Conservation (phyloP, 2,888 invertebrate species). For the Platerodrilus igneus region DNA sequence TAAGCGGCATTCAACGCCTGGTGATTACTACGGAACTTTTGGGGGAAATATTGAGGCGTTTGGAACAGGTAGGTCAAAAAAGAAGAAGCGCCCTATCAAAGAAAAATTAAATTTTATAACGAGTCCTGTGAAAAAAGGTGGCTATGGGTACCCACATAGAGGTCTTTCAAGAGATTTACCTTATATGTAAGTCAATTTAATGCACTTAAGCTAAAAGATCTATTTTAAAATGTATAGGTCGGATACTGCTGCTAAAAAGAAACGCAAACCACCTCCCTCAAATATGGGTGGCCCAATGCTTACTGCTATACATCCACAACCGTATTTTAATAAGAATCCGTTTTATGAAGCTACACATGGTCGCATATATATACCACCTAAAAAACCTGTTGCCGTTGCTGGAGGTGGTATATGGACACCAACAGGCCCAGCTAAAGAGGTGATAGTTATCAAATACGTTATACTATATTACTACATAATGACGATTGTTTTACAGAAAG, state of each 20-base stretch:
- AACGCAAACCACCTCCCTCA: constrained; percentile 34
- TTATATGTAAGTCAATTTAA: constrained; percentile 33
- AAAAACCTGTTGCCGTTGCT: constrained; percentile 5
- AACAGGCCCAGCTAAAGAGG: constrained; percentile 42
- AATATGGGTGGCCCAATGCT: constrained; percentile 35
- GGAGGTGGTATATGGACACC: constrained; percentile 36
- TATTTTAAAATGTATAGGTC: constrained; percentile 31
- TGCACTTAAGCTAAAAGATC: background rate
- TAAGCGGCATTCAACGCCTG: constrained; percentile 51
- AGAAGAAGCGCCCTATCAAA: constrained; percentile 17
- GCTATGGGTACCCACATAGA: constrained; percentile 52
- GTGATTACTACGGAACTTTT: constrained; percentile 54
- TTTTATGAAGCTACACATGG: constrained; percentile 37
- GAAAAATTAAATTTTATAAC: constrained; percentile 37
- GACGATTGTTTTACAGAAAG: constrained; percentile 29
- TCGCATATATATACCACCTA: constrained; percentile 29
- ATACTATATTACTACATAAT: too few relatives aligned
- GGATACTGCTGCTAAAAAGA: constrained; percentile 33
- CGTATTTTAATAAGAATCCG: constrained; percentile 47
- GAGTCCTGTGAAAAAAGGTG: constrained; percentile 49
- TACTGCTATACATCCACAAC: constrained; percentile 34
- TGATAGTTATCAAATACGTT: too few relatives aligned
- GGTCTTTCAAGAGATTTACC: constrained; percentile 50
- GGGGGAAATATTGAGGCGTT: constrained; percentile 40
- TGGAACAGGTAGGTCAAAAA: constrained; percentile 22